Percentiles rank a stretch among this genome's conserved stretches.
Conservation (phyloP, 2,113 vertebrate species). For the Tupaia chinensis region DNA sequence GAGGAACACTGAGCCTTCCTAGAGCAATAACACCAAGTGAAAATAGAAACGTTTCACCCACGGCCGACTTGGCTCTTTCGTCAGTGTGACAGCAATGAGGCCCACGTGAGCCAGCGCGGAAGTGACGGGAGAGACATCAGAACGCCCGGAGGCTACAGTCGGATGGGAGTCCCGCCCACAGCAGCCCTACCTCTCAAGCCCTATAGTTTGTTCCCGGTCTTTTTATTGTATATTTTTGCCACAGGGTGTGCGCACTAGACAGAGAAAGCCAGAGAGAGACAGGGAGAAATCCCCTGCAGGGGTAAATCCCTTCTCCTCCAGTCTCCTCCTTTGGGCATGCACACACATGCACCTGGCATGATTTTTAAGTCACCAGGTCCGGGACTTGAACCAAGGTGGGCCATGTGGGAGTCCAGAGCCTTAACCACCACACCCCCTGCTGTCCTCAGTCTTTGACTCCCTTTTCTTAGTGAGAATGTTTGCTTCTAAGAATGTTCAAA, state of each 20-base stretch:
- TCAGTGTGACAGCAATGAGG: background rate
- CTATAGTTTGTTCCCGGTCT: background rate
- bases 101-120: background rate
- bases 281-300: too few species aligned
- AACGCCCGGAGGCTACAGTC: background rate
- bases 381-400: too few species aligned
- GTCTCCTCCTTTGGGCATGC: too few species aligned
- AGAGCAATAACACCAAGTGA: constrained; percentile 37
- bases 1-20: background rate
- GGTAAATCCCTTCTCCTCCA: too few species aligned
- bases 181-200: background rate
- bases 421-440: too few species aligned
- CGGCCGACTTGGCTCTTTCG: background rate
- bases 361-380: too few species aligned
- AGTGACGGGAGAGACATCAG: background rate
- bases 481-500: background rate
- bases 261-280: too few species aligned
- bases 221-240: too few species aligned
- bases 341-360: too few species aligned
- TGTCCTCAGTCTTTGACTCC: background rate
- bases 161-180: background rate
- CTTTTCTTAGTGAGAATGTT: background rate
- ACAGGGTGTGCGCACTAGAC: too few species aligned
- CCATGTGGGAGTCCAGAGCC: too few species aligned
- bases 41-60: background rate